Evolutionary conservation across 2,113 vertebrate species (phyloP), one percentile per base, ranked within the genome.

Genomic region (Macquaria ambigua): DNA sequence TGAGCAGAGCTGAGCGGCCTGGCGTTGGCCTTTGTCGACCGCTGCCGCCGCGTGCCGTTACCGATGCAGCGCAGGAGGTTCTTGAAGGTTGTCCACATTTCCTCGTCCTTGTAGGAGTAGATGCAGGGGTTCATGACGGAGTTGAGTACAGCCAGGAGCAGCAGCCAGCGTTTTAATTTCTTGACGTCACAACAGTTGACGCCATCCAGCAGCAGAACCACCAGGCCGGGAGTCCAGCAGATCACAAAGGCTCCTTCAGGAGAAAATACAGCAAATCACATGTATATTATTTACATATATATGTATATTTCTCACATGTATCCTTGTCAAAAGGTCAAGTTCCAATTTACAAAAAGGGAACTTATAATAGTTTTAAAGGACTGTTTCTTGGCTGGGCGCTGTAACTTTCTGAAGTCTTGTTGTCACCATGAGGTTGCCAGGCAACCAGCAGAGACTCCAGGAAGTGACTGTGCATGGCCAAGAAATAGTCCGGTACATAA

Each of bases 121-220:
- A 99, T 99, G 93, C 99, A 94, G 37, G 98, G 98, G 91, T 99
- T 99, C 97, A 99, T 97, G 88, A 98, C 95, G 0, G 98, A 99
- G 93, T 99, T 99, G 87, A 97, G 82, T 5, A 99, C 93, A 1
- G 98, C 98, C 92, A 99, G 93, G 31, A 99, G 96, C 81, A 99
- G 96, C 84, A 99, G 96, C 97, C 97, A 98, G 58, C 96, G 95
- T 31, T 99, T 99, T 66, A 97, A 94, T 11, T 95, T 87, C 91
- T 97, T 95, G 69, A 99, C 94, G 0, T 95, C 79, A 25, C 98
- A 99, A 8, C 98, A 99, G 72, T 98, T 91, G 55, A 99, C 93
- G 59, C 98, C 98, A 0, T 99, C 98, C 0, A 99, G 92, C 55
- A 99, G 92, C 37, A 99, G 94, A 37, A 98, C 95, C 0, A 99